Conservation (phyloP, 2,888 invertebrate genomes). For the Agrochola lota region DNA sequence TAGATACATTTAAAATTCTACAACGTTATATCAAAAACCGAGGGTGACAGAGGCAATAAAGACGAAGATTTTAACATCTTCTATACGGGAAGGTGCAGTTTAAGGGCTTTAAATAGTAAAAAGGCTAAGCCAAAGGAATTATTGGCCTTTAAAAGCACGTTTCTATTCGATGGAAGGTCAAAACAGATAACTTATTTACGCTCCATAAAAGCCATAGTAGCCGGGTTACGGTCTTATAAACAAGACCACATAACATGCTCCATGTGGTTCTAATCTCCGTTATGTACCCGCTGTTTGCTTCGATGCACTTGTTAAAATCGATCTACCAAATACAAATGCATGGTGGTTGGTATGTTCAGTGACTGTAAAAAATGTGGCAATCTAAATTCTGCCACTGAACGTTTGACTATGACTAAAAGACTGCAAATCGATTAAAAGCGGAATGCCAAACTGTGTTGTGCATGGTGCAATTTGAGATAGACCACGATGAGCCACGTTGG, state of each 20-base stretch:
- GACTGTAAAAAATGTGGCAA: neutral
- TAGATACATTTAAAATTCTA: neutral
- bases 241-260: slow-evolving; percentile 46
- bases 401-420: neutral
- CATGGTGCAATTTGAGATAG: neutral
- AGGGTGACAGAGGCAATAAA: neutral
- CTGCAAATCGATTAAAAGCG: neutral
- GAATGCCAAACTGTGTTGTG: neutral
- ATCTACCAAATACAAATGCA: slow-evolving; percentile 14
- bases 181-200: slow-evolving; percentile 54
- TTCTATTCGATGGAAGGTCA: slow-evolving; percentile 27
- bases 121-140: neutral
- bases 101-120: neutral
- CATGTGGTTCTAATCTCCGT: slow-evolving; percentile 51
- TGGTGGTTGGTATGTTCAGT: neutral
- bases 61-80: neutral
- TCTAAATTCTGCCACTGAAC: neutral
- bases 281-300: slow-evolving; percentile 29
- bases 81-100: neutral
- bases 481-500: neutral
- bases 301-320: slow-evolving; percentile 49
- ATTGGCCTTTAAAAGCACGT: slow-evolving; percentile 10
- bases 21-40: neutral
- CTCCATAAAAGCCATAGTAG: slow-evolving; percentile 50
- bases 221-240: slow-evolving; percentile 52